Base-by-base conservation (phyloP, 2,113 vertebrate genomes). In the Sylvilagus bachmani region DNA sequence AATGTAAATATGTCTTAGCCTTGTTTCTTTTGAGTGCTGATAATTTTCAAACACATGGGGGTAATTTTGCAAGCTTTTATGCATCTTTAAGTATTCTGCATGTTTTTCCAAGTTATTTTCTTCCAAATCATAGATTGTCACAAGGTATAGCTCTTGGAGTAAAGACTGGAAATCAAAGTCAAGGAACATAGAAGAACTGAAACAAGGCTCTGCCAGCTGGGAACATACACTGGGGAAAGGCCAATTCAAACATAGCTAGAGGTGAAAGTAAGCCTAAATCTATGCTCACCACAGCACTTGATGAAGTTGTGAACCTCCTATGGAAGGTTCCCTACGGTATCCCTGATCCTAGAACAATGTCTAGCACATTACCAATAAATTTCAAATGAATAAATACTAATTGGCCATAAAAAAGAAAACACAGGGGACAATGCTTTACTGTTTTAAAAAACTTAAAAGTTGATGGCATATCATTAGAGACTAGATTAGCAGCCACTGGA, bases 71-170 rank as follows among this genome's bases (percentile, higher is more conserved):
- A 90, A 53, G 17, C 19, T 27, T 94, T 90, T n/a, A 21, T 82
- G 74, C 29, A 64, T 90, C 81, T 90, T 90, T 91, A 91, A 85
- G 49, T 31, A 24, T 79, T 61, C 78, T 31, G 31, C 81, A n/a
- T 94, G 31, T 69, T 92, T 77, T 86, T 64, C 80, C 64, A 74
- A 69, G 75, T 83, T 89, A 51, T 94, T 81, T 84, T 80, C 71
- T 81, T 85, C 77, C 25, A 71, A 90, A 74, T 84, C 61, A 31
- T 70, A 71, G 21, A 55, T 49, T n/a, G 80, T 61, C 77, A 88
- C 6, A 21, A 90, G 67, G 85, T 78, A 49, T 38, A 49, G 61
- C 22, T 19, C 22, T 58, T 66, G 69, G 69, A 49, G 44, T 55
- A 71, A 67, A 86, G 33, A 79, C 33, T 58, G 66, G 90, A 85